Evolutionary conservation across 1,140 invertebrate species (phyloP).

Genomic region (Drosophila lacertosa): DNA sequence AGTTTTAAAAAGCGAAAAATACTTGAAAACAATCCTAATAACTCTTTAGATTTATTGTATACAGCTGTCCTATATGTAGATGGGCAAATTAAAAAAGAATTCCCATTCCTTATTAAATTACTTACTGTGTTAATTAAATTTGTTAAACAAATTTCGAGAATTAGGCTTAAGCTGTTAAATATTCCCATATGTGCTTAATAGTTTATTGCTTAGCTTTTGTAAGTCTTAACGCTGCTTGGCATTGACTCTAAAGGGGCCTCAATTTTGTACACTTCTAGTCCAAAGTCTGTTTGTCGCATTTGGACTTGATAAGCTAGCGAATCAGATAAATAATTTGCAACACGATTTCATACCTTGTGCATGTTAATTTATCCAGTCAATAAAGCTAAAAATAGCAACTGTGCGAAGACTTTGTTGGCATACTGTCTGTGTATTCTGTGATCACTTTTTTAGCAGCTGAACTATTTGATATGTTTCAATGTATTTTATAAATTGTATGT

Average conservation of each 20-base stretch:
- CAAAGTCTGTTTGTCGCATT: slow-evolving; percentile 11
- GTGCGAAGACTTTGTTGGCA: slow-evolving; percentile 33
- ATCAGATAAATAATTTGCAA: slow-evolving; percentile 35
- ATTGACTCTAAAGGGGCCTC: background rate
- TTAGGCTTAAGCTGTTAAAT: no score
- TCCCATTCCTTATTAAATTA: no score
- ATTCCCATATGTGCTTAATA: no score
- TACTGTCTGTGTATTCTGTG: slow-evolving; percentile 26
- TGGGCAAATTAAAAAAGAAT: no score
- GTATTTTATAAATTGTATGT: slow-evolving; percentile 10
- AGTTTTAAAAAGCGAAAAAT: no score
- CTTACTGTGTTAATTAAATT: no score
- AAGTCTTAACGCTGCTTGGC: background rate
- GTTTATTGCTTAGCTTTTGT: background rate
- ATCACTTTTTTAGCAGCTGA: slow-evolving; percentile 43
- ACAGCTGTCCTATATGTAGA: no score
- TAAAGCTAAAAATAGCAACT: slow-evolving; percentile 44
- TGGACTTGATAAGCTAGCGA: slow-evolving; percentile 19
- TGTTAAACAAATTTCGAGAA: no score
- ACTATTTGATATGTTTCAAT: slow-evolving; percentile 27
- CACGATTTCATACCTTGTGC: slow-evolving; percentile 34
- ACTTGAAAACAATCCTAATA: no score
- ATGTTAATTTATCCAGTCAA: slow-evolving; percentile 47
- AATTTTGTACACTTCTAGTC: background rate
- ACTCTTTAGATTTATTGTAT: no score